Evolutionary conservation across 2,113 vertebrate species (phyloP).

Genomic region (Brachypteracias leptosomus): DNA sequence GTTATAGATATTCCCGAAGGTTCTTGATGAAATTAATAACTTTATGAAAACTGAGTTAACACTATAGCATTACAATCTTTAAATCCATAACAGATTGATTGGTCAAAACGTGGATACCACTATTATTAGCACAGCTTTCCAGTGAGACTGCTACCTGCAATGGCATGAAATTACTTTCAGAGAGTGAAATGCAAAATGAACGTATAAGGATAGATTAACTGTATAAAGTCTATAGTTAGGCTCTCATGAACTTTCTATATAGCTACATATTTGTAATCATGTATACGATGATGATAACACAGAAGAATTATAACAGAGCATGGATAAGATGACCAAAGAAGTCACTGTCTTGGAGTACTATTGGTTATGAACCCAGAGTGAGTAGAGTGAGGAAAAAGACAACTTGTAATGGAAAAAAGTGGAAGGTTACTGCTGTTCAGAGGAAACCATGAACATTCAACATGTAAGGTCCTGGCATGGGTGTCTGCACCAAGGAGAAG

Average conservation of each 20-base stretch:
- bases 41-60: conserved; percentile 8
- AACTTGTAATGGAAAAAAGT: neutral
- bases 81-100: neutral
- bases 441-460: neutral
- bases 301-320: neutral
- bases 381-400: neutral
- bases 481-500: neutral
- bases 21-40: neutral
- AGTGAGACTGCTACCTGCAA: neutral
- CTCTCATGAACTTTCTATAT: neutral
- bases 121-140: neutral
- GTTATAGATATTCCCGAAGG: neutral
- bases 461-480: neutral
- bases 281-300: neutral
- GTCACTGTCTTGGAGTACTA: neutral
- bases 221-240: neutral
- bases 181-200: neutral
- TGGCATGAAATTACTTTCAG: neutral
- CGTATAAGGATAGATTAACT: neutral
- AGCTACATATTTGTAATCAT: neutral
- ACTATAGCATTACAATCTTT: neutral
- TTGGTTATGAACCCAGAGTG: neutral
- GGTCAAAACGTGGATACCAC: neutral
- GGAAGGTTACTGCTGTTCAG: neutral
- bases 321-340: neutral